These are phyloP conservation scores for Leptinotarsa peninsularis DNA, from an alignment of 2,888 invertebrate species.

Conservation along the genomic window DNA sequence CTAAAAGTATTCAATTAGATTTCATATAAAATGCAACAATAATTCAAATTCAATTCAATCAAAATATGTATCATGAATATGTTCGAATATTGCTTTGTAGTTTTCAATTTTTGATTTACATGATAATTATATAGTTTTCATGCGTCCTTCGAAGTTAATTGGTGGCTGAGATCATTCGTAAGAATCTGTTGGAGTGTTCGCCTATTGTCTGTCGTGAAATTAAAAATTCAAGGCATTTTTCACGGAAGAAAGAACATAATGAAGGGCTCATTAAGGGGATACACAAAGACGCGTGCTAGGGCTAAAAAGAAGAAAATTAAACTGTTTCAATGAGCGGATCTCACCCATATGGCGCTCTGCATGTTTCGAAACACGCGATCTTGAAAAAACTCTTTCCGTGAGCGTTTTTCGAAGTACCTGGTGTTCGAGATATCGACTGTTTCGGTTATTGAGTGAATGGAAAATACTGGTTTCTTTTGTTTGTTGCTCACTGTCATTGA, in stretches of 20 bases:
- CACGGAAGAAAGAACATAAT: conserved; percentile 33
- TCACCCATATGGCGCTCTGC: conserved; percentile 49
- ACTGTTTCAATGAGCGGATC: conserved; percentile 41
- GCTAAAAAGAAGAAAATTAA: conserved; percentile 46
- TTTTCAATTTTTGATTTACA: no score
- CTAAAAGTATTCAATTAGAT: no score
- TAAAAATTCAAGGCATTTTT: conserved; percentile 21
- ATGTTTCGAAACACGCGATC: conserved; percentile 32
- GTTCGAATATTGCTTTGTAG: no score
- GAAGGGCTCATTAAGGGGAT: conserved; percentile 46
- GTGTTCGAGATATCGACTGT: conserved; percentile 12
- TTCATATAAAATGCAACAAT: no score
- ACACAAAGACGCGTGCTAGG: conserved; percentile 47
- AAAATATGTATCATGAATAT: no score
- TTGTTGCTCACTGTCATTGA: no score
- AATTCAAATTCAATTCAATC: no score
- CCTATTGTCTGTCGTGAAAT: conserved; percentile 22
- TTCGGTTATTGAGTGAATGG: conserved; percentile 8
- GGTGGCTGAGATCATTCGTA: neutral
- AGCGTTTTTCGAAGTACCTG: conserved; percentile 18
- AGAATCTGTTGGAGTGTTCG: neutral
- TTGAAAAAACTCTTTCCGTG: conserved; percentile 27
- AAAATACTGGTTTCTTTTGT: neutral
- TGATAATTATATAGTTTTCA: no score
- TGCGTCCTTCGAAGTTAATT: neutral